Base-by-base conservation (phyloP, 2,888 invertebrate species). In the Branchipolynoe longqiensis region DNA sequence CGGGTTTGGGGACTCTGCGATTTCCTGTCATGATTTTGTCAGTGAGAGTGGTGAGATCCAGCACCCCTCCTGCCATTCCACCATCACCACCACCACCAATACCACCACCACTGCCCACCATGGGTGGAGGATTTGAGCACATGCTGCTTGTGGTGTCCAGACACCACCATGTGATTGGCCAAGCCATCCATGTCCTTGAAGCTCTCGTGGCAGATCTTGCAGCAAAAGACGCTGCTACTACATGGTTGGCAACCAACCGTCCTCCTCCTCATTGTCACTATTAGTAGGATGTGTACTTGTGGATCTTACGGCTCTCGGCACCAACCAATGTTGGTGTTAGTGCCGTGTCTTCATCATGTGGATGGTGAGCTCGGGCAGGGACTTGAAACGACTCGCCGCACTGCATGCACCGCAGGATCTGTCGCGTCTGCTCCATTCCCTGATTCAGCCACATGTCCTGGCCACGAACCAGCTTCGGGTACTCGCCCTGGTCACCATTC, bases 311-410 rank as follows among this genome's bases (percentile, higher is more conserved):
- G 48, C 74, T 84, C 83, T 93, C 93, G 40, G 92, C 90, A 25
- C 98, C 98, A 92, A 99, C 98, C 99, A 99, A 99, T 94, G 99
- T 99, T 91, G 97, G 97, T 0, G 99, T 99, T 97, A 99, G 98
- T 94, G 99, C 98, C 0, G 98, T 98, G 84, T 99, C 94, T 0
- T 98, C 97, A 85, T 98, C 96, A n/a, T n/a, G n/a, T n/a, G n/a
- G n/a, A n/a, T n/a, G n/a, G n/a, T n/a, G n/a, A n/a, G n/a, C n/a
- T n/a, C n/a, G n/a, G n/a, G n/a, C n/a, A n/a, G n/a, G n/a, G n/a
- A n/a, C n/a, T n/a, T n/a, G n/a, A 95, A 99, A 99, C 90, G 98
- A 98, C 93, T 98, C 98, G 0, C 98, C 98, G 91, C 99, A 99
- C 97, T 98, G 98, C 98, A 99, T 99, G 93, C 99, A 99, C 94